These are phyloP conservation scores for Zaprionus capensis DNA, from an alignment of 1,140 invertebrate species.

Conservation along the genomic window DNA sequence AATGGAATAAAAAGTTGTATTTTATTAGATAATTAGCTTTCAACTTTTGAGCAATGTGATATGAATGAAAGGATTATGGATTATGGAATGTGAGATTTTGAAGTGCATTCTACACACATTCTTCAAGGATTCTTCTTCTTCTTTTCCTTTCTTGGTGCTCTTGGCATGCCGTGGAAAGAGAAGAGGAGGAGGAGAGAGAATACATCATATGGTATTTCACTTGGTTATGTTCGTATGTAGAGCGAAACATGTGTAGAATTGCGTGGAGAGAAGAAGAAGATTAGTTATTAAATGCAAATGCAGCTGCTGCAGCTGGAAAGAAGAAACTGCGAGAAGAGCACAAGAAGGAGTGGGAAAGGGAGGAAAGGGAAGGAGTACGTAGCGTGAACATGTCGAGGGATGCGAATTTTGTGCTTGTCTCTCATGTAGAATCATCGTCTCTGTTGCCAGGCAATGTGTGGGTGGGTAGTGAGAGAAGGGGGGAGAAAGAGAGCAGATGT, in stretches of 20 bases:
- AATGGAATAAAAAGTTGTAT: no score
- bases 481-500: no score
- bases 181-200: background rate
- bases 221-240: background rate
- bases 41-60: no score
- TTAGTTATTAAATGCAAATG: slow-evolving; percentile 9
- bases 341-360: background rate
- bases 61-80: no score
- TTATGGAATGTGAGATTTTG: no score
- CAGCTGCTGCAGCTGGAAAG: background rate
- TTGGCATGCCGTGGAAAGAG: background rate
- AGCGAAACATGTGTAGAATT: background rate
- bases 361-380: background rate
- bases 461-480: background rate
- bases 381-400: background rate
- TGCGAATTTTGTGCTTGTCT: slow-evolving; percentile 1
- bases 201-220: background rate
- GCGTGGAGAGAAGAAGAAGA: background rate
- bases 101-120: no score
- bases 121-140: no score
- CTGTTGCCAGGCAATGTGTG: slow-evolving; percentile 34
- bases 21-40: no score
- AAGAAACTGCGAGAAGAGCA: background rate
- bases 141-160: no score
- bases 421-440: background rate